Evolutionary conservation across 2,888 invertebrate species (phyloP), one percentile per base, ranked within the genome.

Genomic region (Pseudanteris insignis): DNA sequence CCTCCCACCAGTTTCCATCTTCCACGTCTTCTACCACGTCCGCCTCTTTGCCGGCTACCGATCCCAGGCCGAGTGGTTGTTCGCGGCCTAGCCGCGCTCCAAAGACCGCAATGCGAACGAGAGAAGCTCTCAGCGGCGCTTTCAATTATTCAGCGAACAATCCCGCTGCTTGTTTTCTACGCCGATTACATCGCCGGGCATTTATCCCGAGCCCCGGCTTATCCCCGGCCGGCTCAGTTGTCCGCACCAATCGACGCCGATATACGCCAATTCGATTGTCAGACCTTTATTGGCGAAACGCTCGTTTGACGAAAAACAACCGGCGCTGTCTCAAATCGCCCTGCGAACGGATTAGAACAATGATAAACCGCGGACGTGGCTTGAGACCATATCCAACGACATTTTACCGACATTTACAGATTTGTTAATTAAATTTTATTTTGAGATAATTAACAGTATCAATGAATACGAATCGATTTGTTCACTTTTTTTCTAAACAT

Each of bases 81-180:
- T 48, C 47, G 54, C 61, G 30, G 58, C 59, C 44, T 51, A 55
- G 47, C 53, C 43, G 32, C 21, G 34, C 33, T 50, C 50, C 57
- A 66, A 62, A 57, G 61, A 64, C 58, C 37, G 67, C 67, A 77
- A 77, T 75, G 77, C 76, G 75, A 78, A 78, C 75, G 75, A 75
- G 76, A 77, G 76, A 76, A 76, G 75, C 77, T 72, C 73, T 71
- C 72, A 71, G 77, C 79, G 79, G 79, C 77, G 77, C 79, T 78
- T 80, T 80, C 79, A 79, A 79, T 80, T 80, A 80, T 80, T 79
- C 78, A 73, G 69, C 73, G 75, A 79, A 78, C 78, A 80, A 78
- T 79, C 77, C 75, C 72, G 75, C 76, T 74, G 79, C 78, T 79
- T 79, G 78, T 78, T 79, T 78, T 78, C 78, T 78, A 75, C 75